phyloP scores from a whole-genome alignment of 2,888 invertebrate genomes.

The Ophraella communa region DNA sequence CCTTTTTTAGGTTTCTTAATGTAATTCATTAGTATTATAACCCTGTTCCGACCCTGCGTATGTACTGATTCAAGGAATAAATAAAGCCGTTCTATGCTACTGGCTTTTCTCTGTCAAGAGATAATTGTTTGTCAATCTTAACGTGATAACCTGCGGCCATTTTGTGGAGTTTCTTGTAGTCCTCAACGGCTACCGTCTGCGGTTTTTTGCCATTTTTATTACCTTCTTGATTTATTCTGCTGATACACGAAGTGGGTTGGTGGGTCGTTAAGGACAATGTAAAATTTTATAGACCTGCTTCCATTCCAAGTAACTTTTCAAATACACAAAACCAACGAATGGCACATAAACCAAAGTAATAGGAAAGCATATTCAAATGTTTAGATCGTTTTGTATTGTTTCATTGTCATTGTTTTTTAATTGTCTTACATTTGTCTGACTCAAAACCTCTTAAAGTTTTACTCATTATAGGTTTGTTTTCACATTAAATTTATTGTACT shows the following conservation, averaged over 20 bases:
- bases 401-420: too few relatives aligned
- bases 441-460: too few relatives aligned
- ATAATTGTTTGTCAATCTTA: slow-evolving; percentile 52
- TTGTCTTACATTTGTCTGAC: too few relatives aligned
- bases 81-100: slow-evolving; percentile 46
- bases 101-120: slow-evolving; percentile 48
- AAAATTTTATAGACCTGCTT: slow-evolving; percentile 16
- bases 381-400: too few relatives aligned
- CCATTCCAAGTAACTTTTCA: not conserved
- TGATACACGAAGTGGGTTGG: slow-evolving; percentile 31
- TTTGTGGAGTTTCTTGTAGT: slow-evolving; percentile 29
- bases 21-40: not conserved
- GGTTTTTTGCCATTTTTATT: slow-evolving; percentile 32
- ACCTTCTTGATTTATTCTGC: slow-evolving; percentile 36
- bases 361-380: too few relatives aligned
- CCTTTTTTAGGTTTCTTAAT: too few relatives aligned
- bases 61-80: slow-evolving; percentile 44
- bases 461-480: too few relatives aligned
- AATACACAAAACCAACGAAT: not conserved
- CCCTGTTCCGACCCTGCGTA: slow-evolving; percentile 1
- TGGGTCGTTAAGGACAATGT: slow-evolving; percentile 34
- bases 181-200: slow-evolving; percentile 39
- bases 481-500: too few relatives aligned
- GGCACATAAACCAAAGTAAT: too few relatives aligned
- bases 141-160: slow-evolving; percentile 39